A percentile compares a stretch with the other conserved stretches of the same genome.
Conservation (phyloP, 2,888 invertebrate genomes). For the Epinotia demarniana region DNA sequence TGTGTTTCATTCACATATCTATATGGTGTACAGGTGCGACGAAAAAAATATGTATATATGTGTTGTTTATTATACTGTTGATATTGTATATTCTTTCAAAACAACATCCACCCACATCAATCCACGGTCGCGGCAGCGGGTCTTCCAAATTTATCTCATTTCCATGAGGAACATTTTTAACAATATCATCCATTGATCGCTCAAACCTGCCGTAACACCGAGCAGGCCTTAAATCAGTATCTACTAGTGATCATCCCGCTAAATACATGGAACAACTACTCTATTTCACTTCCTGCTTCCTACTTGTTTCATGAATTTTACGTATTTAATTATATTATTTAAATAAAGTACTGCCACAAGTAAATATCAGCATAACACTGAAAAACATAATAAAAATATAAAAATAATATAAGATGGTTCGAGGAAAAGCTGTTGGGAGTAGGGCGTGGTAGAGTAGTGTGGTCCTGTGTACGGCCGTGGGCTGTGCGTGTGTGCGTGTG, state of each 20-base stretch:
- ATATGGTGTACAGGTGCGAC: constrained; percentile 26
- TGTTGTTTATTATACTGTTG: constrained; percentile 40
- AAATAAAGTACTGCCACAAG: not conserved
- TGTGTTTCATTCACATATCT: constrained; percentile 33
- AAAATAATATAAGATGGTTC: too few species aligned
- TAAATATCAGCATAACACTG: not conserved
- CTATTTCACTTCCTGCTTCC: constrained; percentile 6
- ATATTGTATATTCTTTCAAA: constrained; percentile 48
- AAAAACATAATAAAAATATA: too few species aligned
- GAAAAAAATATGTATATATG: constrained; percentile 37
- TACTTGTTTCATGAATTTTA: not conserved
- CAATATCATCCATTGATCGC: constrained; percentile 61
- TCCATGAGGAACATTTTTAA: constrained; percentile 54
- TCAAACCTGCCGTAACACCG: constrained; percentile 47
- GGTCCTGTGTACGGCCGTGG: constrained; percentile 28
- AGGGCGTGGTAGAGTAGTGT: constrained; percentile 24
- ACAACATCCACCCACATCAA: constrained; percentile 59
- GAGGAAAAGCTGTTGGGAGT: not conserved
- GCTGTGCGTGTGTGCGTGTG: constrained; percentile 34
- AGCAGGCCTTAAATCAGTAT: constrained; percentile 15
- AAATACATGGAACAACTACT: constrained; percentile 11
- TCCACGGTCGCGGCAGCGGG: constrained; percentile 67
- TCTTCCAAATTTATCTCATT: constrained; percentile 66
- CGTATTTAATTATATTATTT: not conserved
- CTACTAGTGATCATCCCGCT: constrained; percentile 28